Evolutionary conservation across 2,113 vertebrate species (phyloP), one percentile per base, ranked within the genome.

Genomic region (Nerophis lumbriciformis): DNA sequence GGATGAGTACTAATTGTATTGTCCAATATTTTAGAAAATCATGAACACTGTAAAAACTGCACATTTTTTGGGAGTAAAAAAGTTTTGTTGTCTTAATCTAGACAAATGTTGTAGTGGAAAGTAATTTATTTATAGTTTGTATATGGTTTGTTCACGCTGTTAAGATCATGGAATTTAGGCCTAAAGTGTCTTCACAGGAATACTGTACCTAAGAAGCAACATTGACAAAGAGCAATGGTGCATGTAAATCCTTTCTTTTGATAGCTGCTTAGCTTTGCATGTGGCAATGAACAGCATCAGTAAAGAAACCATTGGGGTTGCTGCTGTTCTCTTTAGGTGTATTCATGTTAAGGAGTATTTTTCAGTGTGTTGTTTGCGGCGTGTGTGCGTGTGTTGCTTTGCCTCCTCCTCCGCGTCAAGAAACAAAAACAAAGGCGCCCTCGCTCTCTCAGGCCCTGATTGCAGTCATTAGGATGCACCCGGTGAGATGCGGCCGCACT

Each of bases 391-490:
- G 4, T 0, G 12, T 80, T 78, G 65, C 79, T 65, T 76, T 75
- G 73, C 67, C 83, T 83, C 80, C 59, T 79, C 71, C 63, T 48
- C 84, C 75, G 74, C 74, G 64, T 58, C 39, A 60, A 28, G 4
- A 28, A 28, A 21, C 69, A 71, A 82, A 81, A 85, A 87, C 84
- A 85, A 85, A 87, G 78, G 66, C 64, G 61, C 47, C 66, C 68
- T 72, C 16, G 49, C 77, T 78, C 72, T 75, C 45, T 56, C 53
- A 38, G 69, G 69, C 57, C 68, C 69, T 86, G 86, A 89, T 86
- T 89, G 83, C 73, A 88, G 81, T 86, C 78, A 87, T 87, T 87
- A 81, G 68, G 75, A 84, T 80, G 77, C 78, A 63, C 81, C 62
- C 53, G 21, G 76, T 79, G 79, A 76, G 83, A 83, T 71, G 54